phyloP scores from a whole-genome alignment of 1,140 invertebrate species.

The Drosophila repleta region DNA sequence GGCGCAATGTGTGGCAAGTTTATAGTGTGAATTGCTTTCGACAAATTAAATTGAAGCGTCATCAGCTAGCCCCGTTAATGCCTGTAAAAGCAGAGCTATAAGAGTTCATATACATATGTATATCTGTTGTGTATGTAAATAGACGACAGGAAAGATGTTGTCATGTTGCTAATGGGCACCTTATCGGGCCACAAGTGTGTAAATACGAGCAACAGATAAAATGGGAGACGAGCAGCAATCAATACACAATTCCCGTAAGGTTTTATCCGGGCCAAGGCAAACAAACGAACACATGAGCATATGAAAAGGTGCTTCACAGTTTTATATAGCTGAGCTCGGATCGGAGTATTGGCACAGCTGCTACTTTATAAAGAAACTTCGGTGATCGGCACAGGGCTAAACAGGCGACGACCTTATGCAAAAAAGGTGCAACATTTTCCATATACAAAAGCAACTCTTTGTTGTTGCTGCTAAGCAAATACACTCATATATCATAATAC shows the following conservation, averaged over 20 bases:
- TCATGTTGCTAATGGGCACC: constrained; percentile 13
- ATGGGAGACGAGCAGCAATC: constrained; percentile 15
- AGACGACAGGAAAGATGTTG: constrained; percentile 17
- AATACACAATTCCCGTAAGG: constrained; percentile 36
- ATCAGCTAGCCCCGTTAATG: constrained; percentile 2
- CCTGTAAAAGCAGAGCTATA: neutral
- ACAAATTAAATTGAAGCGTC: neutral
- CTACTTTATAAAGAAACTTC: constrained; percentile 38
- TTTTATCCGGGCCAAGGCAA: constrained; percentile 38
- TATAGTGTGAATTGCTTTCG: constrained; percentile 8
- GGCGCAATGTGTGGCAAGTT: constrained; percentile 3
- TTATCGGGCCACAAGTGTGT: constrained; percentile 44
- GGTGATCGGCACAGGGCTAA: constrained; percentile 28
- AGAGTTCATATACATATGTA: neutral
- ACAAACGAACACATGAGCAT: constrained; percentile 29
- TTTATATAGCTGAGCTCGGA: neutral
- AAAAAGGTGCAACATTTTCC: constrained; percentile 80
- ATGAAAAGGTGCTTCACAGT: constrained; percentile 49
- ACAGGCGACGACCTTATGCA: constrained; percentile 65
- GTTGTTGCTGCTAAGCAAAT: constrained; percentile 66
- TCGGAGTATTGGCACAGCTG: constrained; percentile 70
- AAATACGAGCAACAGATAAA: constrained; percentile 32
- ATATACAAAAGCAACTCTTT: constrained; percentile 75
- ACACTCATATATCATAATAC: constrained; percentile 21
- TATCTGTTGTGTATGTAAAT: constrained; percentile 3